A percentile compares a stretch with the other conserved stretches of the same genome.
These are phyloP conservation scores for Carcina quercana DNA, from an alignment of 2,888 invertebrate species.

Conservation along the genomic window DNA sequence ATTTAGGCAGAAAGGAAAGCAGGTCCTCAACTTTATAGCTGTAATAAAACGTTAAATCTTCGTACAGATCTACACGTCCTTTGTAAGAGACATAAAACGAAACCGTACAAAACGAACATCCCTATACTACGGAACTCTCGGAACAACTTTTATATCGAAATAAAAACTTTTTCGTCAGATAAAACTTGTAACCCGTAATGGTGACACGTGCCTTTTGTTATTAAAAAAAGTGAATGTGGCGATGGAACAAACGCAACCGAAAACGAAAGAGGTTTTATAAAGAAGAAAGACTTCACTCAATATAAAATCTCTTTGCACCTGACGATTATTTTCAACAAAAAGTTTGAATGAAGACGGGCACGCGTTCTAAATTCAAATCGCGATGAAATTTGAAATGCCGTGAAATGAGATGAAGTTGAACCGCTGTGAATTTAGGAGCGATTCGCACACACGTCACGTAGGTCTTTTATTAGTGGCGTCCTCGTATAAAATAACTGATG, in stretches of 20 bases:
- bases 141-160: conserved; percentile 24
- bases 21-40: conserved; percentile 1
- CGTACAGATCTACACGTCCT: conserved; percentile 16
- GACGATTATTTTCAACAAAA: too few relatives aligned
- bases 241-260: background rate
- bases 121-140: conserved; percentile 11
- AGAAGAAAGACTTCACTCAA: too few relatives aligned
- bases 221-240: conserved; percentile 8
- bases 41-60: conserved; percentile 16
- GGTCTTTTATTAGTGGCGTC: conserved; percentile 28
- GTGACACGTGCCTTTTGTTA: conserved; percentile 18
- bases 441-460: conserved; percentile 30
- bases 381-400: conserved; percentile 17
- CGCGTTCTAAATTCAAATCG: background rate
- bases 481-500: conserved; percentile 23
- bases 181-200: conserved; percentile 22
- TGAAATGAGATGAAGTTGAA: conserved; percentile 16
- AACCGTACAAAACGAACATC: conserved; percentile 22
- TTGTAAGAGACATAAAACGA: conserved; percentile 23
- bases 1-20: too few relatives aligned
- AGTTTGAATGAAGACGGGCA: background rate
- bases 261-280: too few relatives aligned
- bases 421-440: conserved; percentile 25
- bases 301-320: conserved; percentile 3
- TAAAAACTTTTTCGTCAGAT: conserved; percentile 22